Evolutionary conservation across 2,797 vertebrate genomes (phyloP), one percentile per base, ranked within the genome.

Genomic region (Poeciliopsis infans): DNA sequence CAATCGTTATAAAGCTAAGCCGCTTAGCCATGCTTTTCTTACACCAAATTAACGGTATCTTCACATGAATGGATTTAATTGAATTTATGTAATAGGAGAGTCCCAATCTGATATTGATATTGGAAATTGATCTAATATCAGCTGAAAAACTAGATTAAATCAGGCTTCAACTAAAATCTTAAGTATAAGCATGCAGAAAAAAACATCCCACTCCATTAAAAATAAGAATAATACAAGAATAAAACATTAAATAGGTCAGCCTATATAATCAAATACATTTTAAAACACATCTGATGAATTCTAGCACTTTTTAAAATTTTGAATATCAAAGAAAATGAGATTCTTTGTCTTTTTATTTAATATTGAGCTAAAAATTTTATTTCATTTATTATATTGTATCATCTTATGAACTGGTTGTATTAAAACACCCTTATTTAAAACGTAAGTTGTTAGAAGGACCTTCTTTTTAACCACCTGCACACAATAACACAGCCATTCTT

Each of bases 381-480:
- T 10, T 31, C 2, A 61, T 64, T 7, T 8, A 64, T 55, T 55
- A 3, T 8, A 51, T 66, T 20, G 33, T 39, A 18, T 66, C 33
- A 5, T 66, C 36, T 39, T 5, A 18, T 39, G 33, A 66, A 8
- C 36, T 36, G 61, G 18, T 39, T 66, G 1, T 39, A 39, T 39
- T 23, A 4, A 66, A 20, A 66, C 33, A 39, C 4, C 64, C 36
- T 20, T 39, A 39, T 23, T 39, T 66, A 39, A 66, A 11, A n/a
- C 6, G 49, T 23, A n/a, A n/a, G 25, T 55, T 11, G 53, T 55
- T 55, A n/a, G 10, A 55, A 88, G 81, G 86, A 79, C 74, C 47
- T 1, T 75, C 81, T 75, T 79, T 8, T 28, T 57, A 88, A 89
- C 85, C 91, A 87, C 31, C 84, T 91, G 84, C 83, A 87, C 88